Percentiles rank a stretch among this genome's conserved stretches.
These are phyloP conservation scores for Girardia tigrina DNA, from an alignment of 2,888 invertebrate species.

Conservation along the genomic window DNA sequence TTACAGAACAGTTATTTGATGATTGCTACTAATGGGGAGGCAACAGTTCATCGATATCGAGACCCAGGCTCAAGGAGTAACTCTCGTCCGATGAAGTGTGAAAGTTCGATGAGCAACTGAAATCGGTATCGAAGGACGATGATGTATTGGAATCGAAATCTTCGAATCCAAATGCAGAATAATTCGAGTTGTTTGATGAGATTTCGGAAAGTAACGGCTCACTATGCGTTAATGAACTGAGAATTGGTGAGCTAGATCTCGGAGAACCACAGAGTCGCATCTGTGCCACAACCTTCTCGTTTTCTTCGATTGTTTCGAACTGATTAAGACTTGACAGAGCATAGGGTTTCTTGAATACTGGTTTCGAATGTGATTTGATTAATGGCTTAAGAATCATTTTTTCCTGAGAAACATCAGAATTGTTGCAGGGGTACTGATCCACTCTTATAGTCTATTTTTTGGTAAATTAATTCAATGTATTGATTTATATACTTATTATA, in stretches of 20 bases:
- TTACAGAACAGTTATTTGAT: too few relatives aligned
- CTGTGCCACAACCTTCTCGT: background rate
- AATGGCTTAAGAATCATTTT: background rate
- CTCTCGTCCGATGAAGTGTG: background rate
- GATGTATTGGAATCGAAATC: background rate
- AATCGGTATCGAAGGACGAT: background rate
- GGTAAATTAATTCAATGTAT: too few relatives aligned
- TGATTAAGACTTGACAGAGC: background rate
- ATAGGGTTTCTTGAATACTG: background rate
- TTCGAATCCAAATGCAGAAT: slow-evolving; percentile 19
- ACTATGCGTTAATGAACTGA: background rate
- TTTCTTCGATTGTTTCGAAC: background rate
- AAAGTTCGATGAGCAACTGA: slow-evolving; percentile 2
- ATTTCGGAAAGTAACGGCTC: slow-evolving; percentile 2
- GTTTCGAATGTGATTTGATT: background rate
- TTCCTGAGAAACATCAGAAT: background rate
- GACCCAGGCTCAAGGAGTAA: background rate
- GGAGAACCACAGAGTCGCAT: background rate
- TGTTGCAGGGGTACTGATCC: background rate
- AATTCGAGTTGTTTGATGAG: background rate
- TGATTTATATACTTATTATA: too few relatives aligned
- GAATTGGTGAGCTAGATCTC: background rate
- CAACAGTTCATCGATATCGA: slow-evolving; percentile 10
- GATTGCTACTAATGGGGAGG: too few relatives aligned
- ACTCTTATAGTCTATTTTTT: too few relatives aligned